Evolutionary conservation across 2,888 invertebrate genomes (phyloP), one percentile per base, ranked within the genome.

Genomic region (Pimpla rufipes): DNA sequence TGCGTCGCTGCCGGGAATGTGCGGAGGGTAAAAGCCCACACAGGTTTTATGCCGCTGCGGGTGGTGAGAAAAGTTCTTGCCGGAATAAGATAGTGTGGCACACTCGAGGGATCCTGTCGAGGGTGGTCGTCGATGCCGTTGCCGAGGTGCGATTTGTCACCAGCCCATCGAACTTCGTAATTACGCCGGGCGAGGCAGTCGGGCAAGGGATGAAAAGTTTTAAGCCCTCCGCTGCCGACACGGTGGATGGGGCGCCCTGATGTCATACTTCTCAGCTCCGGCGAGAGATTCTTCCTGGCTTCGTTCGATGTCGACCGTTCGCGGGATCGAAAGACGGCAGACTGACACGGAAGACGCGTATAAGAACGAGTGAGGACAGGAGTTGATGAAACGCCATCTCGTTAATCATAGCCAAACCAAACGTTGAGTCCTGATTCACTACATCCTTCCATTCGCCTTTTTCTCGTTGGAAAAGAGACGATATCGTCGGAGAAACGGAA

Each of bases 181-280:
- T 71, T 71, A 64, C 62, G 42, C 16, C 42, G 50, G 18, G 42
- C 62, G 70, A 13, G n/a, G 42, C 29, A 50, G 64, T 52, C 62
- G 18, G 52, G n/a, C 78, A 52, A 42, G 78, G 42, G 29, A 79
- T 71, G 70, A 64, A 79, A 79, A 79, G 45, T 79, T 79, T 66
- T 42, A 79, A 50, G 50, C 29, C 42, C 68, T 62, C 47, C 18
- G 37, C 78, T 45, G 50, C 42, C 59, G 59, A 71, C 42, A 45
- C 8, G 42, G 42, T 42, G 55, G 29, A 23, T 29, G 57, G 11
- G 21, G 40, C 29, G 40, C 11, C 13, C 21, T 47, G 45, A 29
- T 35, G 73, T 21, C 59, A 73, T 73, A 16, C 35, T 40, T 47
- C 59, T 35, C 18, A 29, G 13, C 64, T 45, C 55, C 18, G 45